Evolutionary conservation across 1,140 invertebrate genomes (phyloP).

Genomic region (Bombus pyrosoma): DNA sequence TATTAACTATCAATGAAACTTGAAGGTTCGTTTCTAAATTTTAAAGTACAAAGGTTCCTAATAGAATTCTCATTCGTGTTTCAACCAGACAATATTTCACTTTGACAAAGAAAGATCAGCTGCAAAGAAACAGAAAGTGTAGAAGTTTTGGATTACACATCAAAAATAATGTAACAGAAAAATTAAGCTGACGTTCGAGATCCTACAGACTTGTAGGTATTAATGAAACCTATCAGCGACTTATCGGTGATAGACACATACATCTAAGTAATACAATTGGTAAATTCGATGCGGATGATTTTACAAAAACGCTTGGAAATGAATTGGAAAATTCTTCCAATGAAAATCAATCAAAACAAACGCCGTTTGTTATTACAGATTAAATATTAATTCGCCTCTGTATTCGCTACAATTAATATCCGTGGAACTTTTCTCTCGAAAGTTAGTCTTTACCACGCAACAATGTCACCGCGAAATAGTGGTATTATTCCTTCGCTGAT

Average conservation of each 20-base stretch:
- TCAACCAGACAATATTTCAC: background rate
- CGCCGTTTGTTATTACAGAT: background rate
- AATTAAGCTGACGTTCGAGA: background rate
- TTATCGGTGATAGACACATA: background rate
- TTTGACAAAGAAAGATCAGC: too few species aligned
- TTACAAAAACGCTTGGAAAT: background rate
- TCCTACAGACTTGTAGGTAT: background rate
- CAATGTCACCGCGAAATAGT: background rate
- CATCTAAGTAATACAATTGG: too few species aligned
- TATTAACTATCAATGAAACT: too few species aligned
- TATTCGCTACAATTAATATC: background rate
- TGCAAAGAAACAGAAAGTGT: too few species aligned
- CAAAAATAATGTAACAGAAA: background rate
- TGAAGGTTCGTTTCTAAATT: too few species aligned
- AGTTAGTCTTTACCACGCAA: background rate
- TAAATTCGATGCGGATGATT: background rate
- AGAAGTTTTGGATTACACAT: background rate
- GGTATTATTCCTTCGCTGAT: background rate
- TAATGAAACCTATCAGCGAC: background rate
- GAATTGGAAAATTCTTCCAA: background rate
- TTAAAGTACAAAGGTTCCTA: too few species aligned
- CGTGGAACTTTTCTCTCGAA: too few species aligned
- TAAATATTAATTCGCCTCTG: background rate
- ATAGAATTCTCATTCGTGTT: too few species aligned
- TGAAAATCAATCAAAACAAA: background rate